These are phyloP conservation scores for Fundulus diaphanus DNA, from an alignment of 2,797 vertebrate species.

Conservation along the genomic window DNA sequence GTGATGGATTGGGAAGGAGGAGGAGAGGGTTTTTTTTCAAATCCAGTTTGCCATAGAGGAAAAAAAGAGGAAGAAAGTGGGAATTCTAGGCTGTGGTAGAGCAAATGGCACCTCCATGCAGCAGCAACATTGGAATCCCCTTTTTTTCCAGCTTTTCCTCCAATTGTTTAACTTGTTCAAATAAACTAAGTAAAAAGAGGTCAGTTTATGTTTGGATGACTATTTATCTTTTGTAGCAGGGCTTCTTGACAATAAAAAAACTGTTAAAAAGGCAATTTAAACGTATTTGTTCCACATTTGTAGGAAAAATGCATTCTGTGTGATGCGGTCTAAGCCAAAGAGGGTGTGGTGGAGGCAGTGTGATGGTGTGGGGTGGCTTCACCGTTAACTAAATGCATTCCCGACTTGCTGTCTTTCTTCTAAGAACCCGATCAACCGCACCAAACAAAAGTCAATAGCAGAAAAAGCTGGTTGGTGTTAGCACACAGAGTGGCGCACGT, in stretches of 20 bases:
- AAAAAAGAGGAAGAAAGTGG: constrained; percentile 38
- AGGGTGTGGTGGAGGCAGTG: not conserved
- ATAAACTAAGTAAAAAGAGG: not conserved
- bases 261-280: not conserved
- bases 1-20: constrained; percentile 72
- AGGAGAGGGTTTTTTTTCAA: constrained; percentile 69
- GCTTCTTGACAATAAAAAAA: not conserved
- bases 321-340: not conserved
- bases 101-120: not conserved
- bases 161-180: not conserved
- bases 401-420: no score
- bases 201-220: not conserved
- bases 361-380: not conserved
- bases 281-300: not conserved
- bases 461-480: no score
- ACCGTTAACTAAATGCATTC: no score
- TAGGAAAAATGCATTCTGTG: not conserved
- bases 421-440: no score
- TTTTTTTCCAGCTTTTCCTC: not conserved
- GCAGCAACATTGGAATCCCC: not conserved
- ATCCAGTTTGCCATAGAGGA: constrained; percentile 72
- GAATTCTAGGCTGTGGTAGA: not conserved
- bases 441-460: no score
- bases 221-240: not conserved
- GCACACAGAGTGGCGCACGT: no score